Evolutionary conservation across 35 echinoderm and acorn worm genomes (phyloP).

Genomic region (Amphiura filiformis): DNA sequence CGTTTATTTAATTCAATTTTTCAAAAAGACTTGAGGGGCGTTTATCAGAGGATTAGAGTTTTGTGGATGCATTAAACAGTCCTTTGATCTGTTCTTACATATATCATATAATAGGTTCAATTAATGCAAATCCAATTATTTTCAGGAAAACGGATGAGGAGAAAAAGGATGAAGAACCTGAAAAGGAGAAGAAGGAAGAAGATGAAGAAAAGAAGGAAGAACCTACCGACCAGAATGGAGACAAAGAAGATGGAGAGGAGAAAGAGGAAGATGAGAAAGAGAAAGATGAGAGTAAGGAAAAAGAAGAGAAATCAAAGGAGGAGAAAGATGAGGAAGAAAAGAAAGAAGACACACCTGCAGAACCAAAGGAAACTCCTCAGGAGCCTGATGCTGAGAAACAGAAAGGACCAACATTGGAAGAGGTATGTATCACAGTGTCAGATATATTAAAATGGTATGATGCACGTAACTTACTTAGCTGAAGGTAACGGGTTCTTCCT

Average conservation of each 20-base stretch:
- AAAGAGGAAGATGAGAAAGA: slow-evolving; percentile 12
- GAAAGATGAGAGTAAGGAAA: slow-evolving; percentile 9
- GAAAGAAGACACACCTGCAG: slow-evolving; percentile 12
- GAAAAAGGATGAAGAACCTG: neutral
- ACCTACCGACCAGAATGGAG: slow-evolving; percentile 1
- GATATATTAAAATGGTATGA: neutral
- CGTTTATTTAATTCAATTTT: too few relatives aligned
- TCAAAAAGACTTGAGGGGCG: too few relatives aligned
- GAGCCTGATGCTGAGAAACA: slow-evolving; percentile 22
- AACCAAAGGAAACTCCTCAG: slow-evolving; percentile 13
- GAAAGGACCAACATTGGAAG: slow-evolving; percentile 8
- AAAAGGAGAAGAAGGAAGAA: slow-evolving; percentile 1
- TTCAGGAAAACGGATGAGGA: neutral
- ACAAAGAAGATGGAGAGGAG: slow-evolving; percentile 16
- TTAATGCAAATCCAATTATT: too few relatives aligned
- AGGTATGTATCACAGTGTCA: neutral
- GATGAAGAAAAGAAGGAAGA: slow-evolving; percentile 21
- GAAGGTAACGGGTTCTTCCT: too few relatives aligned
- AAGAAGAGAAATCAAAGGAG: slow-evolving; percentile 35
- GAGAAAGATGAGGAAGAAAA: slow-evolving; percentile 4
- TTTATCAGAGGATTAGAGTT: too few relatives aligned
- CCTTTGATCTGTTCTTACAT: too few relatives aligned
- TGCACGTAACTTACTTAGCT: too few relatives aligned
- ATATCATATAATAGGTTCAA: too few relatives aligned
- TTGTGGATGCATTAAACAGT: too few relatives aligned